Conservation (phyloP, 2,888 invertebrate species). For the Miltochrista miniata region DNA sequence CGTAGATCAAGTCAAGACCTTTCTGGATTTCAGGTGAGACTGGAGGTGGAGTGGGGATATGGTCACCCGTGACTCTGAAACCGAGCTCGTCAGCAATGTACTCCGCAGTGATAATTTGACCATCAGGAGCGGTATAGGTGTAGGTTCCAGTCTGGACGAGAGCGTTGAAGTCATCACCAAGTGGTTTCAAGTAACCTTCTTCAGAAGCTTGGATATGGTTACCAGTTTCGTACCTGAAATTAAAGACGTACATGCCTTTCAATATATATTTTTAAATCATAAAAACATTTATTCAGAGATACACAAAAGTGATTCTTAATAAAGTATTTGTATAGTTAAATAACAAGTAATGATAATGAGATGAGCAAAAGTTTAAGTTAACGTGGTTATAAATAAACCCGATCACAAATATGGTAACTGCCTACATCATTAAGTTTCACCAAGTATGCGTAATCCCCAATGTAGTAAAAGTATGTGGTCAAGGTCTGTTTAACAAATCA, state of each 20-base stretch:
- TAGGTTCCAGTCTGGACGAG: constrained; percentile 91
- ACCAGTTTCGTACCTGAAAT: constrained; percentile 90
- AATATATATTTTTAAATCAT: no score
- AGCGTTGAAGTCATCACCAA: constrained; percentile 87
- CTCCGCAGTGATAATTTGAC: constrained; percentile 88
- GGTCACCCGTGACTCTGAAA: constrained; percentile 91
- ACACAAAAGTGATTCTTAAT: neutral
- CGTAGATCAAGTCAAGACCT: constrained; percentile 93
- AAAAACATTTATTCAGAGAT: no score
- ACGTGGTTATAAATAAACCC: no score
- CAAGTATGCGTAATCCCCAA: constrained; percentile 2
- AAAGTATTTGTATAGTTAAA: neutral
- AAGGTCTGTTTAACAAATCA: constrained; percentile 19
- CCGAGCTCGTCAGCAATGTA: constrained; percentile 93
- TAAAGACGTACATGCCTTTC: neutral
- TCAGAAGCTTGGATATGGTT: constrained; percentile 92
- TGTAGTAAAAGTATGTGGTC: constrained; percentile 23
- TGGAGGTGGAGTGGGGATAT: constrained; percentile 93
- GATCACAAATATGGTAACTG: no score
- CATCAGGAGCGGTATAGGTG: constrained; percentile 91
- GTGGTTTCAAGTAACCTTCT: constrained; percentile 88
- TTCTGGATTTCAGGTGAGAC: constrained; percentile 93
- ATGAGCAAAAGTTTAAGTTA: no score
- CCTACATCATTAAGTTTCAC: neutral
- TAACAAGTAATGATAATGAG: no score